Evolutionary conservation across 2,113 vertebrate genomes (phyloP), one percentile per base, ranked within the genome.

Genomic region (Podilymbus podiceps): DNA sequence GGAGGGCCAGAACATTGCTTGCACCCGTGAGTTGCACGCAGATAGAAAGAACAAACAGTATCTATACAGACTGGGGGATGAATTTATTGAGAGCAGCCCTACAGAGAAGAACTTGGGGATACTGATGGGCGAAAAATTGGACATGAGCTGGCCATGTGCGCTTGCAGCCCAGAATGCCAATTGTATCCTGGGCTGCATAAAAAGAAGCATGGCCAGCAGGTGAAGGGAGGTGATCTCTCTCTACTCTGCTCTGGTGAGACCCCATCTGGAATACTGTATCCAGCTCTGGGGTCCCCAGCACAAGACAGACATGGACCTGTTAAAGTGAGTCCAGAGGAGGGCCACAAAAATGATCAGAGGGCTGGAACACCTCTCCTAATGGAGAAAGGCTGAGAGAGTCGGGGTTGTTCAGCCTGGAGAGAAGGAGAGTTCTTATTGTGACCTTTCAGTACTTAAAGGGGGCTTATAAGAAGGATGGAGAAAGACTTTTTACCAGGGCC

Each of bases 21-120:
- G 98, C 83, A 98, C 98, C 20, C 97, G 98, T 98, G 96, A 98
- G 98, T 98, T 15, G 2, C 15, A 38, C 15, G 2, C 15, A 38
- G 22, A 17, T 15, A 52, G 52, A 49, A 74, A 64, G 49, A 73
- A 69, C 17, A 9, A 82, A 31, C 25, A 33, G 5, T 59, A 58
- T 40, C 18, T 55, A 3, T 25, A 22, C 27, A 38, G 42, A 19
- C 14, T 31, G 38, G 11, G n/a, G 47, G 30, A 33, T 85, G 22
- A 69, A 60, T 11, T 87, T 77, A 25, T 0, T 59, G 64, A 88
- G 35, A 64, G 11, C n/a, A 87, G 75, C 46, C 46, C 33, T 35
- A 28, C 40, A 50, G 35, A 67, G 21, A 68, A 33, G 44, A 81
- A 20, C 6, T 38, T 73, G 12, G 20, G 71, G 28, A 25, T 88